Evolutionary conservation across 2,888 invertebrate species (phyloP).

Genomic region (Therioaphis trifolii): DNA sequence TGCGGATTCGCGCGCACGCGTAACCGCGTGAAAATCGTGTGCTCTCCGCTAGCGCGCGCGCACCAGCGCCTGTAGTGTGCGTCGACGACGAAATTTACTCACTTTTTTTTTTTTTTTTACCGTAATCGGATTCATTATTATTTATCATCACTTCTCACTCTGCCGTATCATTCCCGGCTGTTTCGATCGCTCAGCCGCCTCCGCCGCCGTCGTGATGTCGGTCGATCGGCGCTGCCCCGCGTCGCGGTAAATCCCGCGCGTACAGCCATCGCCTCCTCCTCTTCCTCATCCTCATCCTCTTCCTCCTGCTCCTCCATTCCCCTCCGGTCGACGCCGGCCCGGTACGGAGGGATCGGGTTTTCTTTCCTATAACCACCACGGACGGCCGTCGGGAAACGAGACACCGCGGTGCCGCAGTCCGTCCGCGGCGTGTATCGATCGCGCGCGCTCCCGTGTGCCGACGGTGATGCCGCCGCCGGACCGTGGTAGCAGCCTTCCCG

Average conservation of each 20-base stretch:
- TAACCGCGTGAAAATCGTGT: constrained; percentile 14
- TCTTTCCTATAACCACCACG: background rate
- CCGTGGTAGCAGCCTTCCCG: background rate
- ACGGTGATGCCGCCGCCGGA: constrained; percentile 38
- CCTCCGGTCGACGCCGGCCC: too few relatives aligned
- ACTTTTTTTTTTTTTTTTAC: too few relatives aligned
- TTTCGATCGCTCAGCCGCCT: background rate
- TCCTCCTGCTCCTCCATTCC: background rate
- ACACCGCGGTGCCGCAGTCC: background rate
- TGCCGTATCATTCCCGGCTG: background rate
- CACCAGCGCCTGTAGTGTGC: background rate
- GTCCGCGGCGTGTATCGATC: constrained; percentile 16
- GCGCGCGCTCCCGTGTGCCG: background rate
- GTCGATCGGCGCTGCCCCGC: constrained; percentile 15
- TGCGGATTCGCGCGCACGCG: background rate
- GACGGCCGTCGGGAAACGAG: background rate
- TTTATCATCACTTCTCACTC: background rate
- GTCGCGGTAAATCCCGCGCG: background rate
- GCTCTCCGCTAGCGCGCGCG: background rate
- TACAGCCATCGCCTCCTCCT: too few relatives aligned
- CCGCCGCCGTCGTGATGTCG: background rate
- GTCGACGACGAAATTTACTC: constrained; percentile 7
- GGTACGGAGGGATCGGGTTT: too few relatives aligned
- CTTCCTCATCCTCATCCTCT: background rate
- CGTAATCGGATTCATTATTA: too few relatives aligned